Percentiles rank a stretch among this genome's conserved stretches.
These are phyloP conservation scores for Plutella xylostella DNA, from an alignment of 2,888 invertebrate genomes.

Conservation along the genomic window DNA sequence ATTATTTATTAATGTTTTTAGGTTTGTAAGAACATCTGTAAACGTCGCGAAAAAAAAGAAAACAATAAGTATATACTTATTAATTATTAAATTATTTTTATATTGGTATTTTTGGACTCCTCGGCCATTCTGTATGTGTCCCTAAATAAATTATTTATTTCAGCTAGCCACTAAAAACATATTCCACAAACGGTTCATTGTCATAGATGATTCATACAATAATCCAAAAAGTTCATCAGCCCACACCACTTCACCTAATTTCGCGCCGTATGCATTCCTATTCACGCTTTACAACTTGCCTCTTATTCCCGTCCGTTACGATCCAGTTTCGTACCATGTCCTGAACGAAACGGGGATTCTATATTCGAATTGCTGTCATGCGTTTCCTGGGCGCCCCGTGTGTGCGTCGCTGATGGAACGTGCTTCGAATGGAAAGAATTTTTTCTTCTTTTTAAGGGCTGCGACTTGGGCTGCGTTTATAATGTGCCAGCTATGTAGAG, in stretches of 20 bases:
- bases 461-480: neutral
- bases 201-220: no score
- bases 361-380: conserved; percentile 45
- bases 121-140: no score
- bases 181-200: no score
- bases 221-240: conserved; percentile 3
- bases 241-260: conserved; percentile 36
- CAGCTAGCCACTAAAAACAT: no score
- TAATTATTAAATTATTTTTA: no score
- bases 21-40: no score
- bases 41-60: no score
- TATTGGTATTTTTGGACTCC: no score
- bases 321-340: neutral
- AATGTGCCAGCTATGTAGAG: no score
- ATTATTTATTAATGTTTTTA: no score
- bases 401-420: neutral
- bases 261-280: conserved; percentile 29
- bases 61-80: no score
- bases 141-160: no score
- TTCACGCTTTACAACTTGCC: neutral
- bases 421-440: neutral
- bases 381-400: conserved; percentile 32
- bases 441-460: neutral
- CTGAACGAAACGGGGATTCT: neutral
- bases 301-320: neutral